Evolutionary conservation across 2,797 vertebrate species (phyloP), one percentile per base, ranked within the genome.

Genomic region (Karalla daura): DNA sequence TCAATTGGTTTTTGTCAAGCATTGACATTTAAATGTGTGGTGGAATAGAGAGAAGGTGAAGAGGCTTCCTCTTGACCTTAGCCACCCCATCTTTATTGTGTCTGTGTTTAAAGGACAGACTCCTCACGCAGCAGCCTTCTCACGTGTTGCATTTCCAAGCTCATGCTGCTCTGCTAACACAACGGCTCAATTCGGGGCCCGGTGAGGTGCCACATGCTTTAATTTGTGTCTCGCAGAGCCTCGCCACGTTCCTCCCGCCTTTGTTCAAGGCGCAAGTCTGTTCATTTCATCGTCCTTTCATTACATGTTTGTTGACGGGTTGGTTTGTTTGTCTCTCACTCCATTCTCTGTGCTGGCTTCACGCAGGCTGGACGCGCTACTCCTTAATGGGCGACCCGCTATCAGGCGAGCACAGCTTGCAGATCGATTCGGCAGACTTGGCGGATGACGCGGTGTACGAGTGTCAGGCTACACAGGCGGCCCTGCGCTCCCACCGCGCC

Each of bases 381-480:
- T 95, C 95, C 86, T 94, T 97, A 67, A 89, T 95, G 54, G 96
- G 96, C 63, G 93, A 95, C 78, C 89, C 91, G 7, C 88, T 89
- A 80, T 93, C 88, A 43, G 96, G 96, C 54, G 96, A 96, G 81
- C 96, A 97, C 83, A 94, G 95, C 88, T 91, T 97, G 88, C 93
- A 93, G 86, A 96, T 97, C 67, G 94, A 95, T 80, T 92, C 91
- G 0, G 94, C 94, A 45, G 95, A 96, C 80, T 89, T 96, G 72
- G 93, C 90, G 20, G 96, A 97, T 65, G 95, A 97, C 72, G 95
- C 96, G 0, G 88, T 93, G 11, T 97, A 96, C 23, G 96, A 97
- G 86, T 97, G 96, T 90, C 96, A 97, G 87, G 96, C 95, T 47
- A 96, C 95, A 3, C 96, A 96, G 88, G 95, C 95, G 0, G 96